A percentile compares a stretch with the other conserved stretches of the same genome.
These are phyloP conservation scores for Euschistus heros DNA, from an alignment of 1,140 invertebrate species.

Conservation along the genomic window DNA sequence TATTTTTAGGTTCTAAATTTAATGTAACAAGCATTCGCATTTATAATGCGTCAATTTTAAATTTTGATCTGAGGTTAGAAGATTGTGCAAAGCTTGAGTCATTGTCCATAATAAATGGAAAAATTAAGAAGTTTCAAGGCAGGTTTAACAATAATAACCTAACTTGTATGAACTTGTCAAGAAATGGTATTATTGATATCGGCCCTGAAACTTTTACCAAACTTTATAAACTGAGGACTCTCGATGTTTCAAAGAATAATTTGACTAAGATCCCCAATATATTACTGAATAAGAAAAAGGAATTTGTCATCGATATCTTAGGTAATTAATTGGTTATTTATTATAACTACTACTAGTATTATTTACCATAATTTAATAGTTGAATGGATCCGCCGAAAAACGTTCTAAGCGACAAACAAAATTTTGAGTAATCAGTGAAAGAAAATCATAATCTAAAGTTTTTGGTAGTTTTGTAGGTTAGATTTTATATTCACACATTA, in stretches of 20 bases:
- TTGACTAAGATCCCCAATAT: conserved; percentile 22
- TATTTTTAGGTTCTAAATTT: background rate
- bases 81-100: conserved; percentile 13
- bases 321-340: conserved; percentile 3
- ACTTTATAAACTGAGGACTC: conserved; percentile 11
- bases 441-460: no score
- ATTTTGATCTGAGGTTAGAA: conserved; percentile 8
- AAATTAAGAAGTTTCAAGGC: conserved; percentile 20
- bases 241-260: conserved; percentile 26
- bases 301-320: conserved; percentile 25
- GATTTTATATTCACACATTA: no score
- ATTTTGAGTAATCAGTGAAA: no score
- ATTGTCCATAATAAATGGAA: conserved; percentile 22
- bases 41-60: conserved; percentile 11
- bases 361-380: no score
- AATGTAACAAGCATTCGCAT: conserved; percentile 7
- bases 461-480: no score
- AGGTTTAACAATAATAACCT: conserved; percentile 16
- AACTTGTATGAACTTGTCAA: conserved; percentile 25
- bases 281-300: background rate
- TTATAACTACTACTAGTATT: background rate
- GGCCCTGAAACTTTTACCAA: conserved; percentile 13
- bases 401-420: no score
- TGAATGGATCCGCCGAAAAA: no score
- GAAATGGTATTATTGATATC: conserved; percentile 20